Conservation (phyloP, 2,888 invertebrate species). For the Sminthurinus aureus region DNA sequence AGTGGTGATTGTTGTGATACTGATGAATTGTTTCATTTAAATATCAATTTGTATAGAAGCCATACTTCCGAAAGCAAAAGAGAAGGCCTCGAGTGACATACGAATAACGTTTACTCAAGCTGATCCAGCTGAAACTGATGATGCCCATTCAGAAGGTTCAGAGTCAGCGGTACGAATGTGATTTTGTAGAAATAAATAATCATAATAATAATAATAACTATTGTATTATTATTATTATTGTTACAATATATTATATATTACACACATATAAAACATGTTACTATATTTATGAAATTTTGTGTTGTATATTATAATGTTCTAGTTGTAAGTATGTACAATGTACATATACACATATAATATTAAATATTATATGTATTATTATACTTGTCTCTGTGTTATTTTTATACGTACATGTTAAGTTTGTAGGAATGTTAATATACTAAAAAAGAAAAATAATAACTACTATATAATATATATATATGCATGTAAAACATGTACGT, state of each 20-base stretch:
- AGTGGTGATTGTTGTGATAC: too few relatives aligned
- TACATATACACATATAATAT: background rate
- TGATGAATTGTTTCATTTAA: background rate
- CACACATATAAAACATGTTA: background rate
- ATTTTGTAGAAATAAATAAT: constrained; percentile 1
- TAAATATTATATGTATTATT: constrained; percentile 20
- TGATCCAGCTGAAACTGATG: constrained; percentile 49
- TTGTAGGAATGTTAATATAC: constrained; percentile 15
- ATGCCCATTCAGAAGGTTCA: background rate
- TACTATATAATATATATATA: background rate
- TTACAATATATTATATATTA: background rate
- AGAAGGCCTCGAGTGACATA: constrained; percentile 48
- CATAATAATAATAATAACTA: background rate
- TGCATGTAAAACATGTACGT: background rate
- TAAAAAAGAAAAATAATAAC: background rate
- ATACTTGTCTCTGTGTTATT: constrained; percentile 1
- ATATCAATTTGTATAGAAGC: constrained; percentile 15
- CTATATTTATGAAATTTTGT: constrained; percentile 18
- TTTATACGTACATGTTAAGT: constrained; percentile 12
- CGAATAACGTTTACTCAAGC: constrained; percentile 57
- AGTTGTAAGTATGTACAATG: background rate
- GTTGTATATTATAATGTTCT: constrained; percentile 14
- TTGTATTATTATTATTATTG: too few relatives aligned
- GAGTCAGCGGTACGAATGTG: constrained; percentile 17
- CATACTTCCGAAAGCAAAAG: background rate